Conservation (phyloP, 1,140 invertebrate species). For the Agrypnia vestita region DNA sequence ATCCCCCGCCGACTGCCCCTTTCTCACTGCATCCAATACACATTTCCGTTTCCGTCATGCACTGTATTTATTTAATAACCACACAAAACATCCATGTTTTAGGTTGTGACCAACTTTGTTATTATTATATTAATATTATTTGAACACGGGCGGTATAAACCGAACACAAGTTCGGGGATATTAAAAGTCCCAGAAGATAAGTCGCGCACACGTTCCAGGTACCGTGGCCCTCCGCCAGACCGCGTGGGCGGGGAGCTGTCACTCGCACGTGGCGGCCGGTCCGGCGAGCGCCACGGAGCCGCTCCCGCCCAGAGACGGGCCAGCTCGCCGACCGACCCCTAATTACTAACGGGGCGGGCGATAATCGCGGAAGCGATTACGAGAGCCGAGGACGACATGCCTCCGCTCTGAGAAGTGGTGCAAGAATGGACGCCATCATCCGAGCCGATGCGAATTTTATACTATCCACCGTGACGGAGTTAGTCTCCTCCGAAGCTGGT, state of each 20-base stretch:
- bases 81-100: too few species aligned
- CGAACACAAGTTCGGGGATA: not conserved
- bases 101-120: too few species aligned
- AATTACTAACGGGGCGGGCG: not conserved
- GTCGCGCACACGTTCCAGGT: not conserved
- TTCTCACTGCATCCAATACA: slow-evolving; percentile 37
- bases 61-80: not conserved
- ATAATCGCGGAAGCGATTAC: not conserved
- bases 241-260: slow-evolving; percentile 44
- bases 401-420: slow-evolving; percentile 51
- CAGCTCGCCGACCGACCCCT: too few species aligned
- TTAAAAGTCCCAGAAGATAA: not conserved
- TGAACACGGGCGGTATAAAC: not conserved
- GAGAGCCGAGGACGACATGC: slow-evolving; percentile 41
- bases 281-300: not conserved
- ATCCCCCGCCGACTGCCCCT: slow-evolving; percentile 2
- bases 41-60: slow-evolving; percentile 20
- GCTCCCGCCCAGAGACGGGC: not conserved
- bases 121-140: too few species aligned
- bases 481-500: slow-evolving; percentile 70
- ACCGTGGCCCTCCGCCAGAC: not conserved
- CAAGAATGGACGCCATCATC: slow-evolving; percentile 60
- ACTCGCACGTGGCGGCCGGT: slow-evolving; percentile 38
- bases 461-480: slow-evolving; percentile 69
- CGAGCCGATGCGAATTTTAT: slow-evolving; percentile 71